Evolutionary conservation across 1,140 invertebrate species (phyloP), one percentile per base, ranked within the genome.

Genomic region (Zaprionus africanus): DNA sequence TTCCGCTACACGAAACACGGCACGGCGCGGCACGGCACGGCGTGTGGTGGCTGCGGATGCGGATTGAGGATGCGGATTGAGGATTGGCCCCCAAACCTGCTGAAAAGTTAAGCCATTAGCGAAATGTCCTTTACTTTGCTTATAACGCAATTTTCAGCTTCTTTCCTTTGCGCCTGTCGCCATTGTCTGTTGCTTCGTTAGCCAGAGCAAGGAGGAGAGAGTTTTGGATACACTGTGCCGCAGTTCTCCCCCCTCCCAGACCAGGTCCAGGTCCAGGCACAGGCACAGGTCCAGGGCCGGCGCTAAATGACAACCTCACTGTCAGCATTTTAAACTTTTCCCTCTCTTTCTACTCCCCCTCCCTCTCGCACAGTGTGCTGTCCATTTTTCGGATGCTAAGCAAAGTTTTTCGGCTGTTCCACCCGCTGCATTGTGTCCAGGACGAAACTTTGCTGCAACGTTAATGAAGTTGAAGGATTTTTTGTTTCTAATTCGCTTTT

Each of bases 101-200:
- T 84, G 75, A 79, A 88, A 88, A 88, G 84, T 88, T 90, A 88
- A 88, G 85, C 84, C 84, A 88, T 88, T 88, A 88, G 85, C 78
- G 84, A 90, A 90, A 88, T 88, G 84, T 88, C 84, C 85, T 79
- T 88, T 90, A 90, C 81, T 88, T 90, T 84, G 81, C 84, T 88
- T 90, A 88, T 87, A 87, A 87, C 84, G 84, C 84, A 87, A 87
- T 87, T 87, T 87, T 81, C 78, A 68, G 81, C 75, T 73, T 59
- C 78, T 87, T 81, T 83, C 68, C 17, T 58, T 76, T 79, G 41
- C 46, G n/a, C 51, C 65, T 53, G 65, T 54, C 73, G 70, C 77
- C 78, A 88, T 83, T 81, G 76, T 82, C 85, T 82, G 82, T 84
- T 88, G 86, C 84, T 81, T 81, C 78, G 78, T 81, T 81, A 81